phyloP scores from a whole-genome alignment of 2,797 vertebrate genomes.

The Pristis pectinata region DNA sequence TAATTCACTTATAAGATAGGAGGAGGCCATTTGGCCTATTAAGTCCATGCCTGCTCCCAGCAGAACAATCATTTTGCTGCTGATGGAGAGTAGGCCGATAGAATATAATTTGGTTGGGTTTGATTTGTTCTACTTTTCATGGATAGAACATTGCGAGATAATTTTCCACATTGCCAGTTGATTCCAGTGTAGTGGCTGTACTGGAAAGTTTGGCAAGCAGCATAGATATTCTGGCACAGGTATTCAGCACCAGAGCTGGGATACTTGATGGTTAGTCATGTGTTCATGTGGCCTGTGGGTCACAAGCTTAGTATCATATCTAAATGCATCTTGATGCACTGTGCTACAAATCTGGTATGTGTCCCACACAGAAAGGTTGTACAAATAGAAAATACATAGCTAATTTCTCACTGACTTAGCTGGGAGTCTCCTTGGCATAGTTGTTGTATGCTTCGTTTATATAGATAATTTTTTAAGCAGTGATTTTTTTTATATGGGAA shows the following conservation, averaged over 20 bases:
- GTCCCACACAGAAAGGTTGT: neutral
- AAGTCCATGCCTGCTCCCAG: too few relatives aligned
- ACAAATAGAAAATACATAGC: neutral
- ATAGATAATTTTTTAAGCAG: neutral
- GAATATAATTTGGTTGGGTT: neutral
- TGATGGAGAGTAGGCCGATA: too few relatives aligned
- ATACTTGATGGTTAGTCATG: neutral
- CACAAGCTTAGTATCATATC: neutral
- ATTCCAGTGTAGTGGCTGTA: neutral
- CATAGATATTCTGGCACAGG: neutral
- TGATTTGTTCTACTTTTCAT: neutral
- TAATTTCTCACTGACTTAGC: neutral
- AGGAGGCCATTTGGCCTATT: too few relatives aligned
- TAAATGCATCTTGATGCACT: neutral
- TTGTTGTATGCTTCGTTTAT: neutral
- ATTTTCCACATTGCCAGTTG: neutral
- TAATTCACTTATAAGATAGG: too few relatives aligned
- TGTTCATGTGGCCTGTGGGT: neutral
- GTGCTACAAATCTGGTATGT: neutral
- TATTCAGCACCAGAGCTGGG: neutral
- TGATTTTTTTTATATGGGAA: neutral
- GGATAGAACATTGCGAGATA: neutral
- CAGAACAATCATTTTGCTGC: too few relatives aligned
- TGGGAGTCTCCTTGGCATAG: neutral
- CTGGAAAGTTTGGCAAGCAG: neutral